Evolutionary conservation across 2,797 vertebrate species (phyloP).

Genomic region (Danionella dracula): DNA sequence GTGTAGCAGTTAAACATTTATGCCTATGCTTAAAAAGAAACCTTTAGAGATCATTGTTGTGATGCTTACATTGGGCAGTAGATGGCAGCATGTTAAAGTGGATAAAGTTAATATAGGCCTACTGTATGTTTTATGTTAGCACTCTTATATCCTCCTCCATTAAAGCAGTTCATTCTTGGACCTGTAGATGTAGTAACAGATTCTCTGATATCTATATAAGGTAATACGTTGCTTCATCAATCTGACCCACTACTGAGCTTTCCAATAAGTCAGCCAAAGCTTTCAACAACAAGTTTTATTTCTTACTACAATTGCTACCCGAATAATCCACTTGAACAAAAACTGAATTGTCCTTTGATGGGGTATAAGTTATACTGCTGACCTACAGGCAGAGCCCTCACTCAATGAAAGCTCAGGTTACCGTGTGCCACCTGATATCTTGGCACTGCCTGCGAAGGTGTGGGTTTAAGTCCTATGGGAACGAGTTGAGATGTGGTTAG

Average conservation of each 20-base stretch:
- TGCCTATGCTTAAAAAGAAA: too few species aligned
- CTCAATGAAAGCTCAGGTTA: not conserved
- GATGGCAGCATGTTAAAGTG: not conserved
- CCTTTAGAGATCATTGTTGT: too few species aligned
- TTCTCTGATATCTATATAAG: not conserved
- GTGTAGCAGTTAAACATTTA: too few species aligned
- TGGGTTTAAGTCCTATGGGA: conserved; percentile 7
- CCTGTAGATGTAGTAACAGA: not conserved
- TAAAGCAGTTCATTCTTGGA: not conserved
- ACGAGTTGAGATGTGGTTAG: not conserved
- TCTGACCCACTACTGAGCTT: not conserved
- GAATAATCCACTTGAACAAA: not conserved
- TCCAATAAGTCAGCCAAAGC: not conserved
- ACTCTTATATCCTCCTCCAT: not conserved
- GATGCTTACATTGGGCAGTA: too few species aligned
- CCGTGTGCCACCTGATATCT: not conserved
- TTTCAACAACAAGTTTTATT: not conserved
- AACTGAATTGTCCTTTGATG: not conserved
- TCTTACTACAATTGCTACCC: not conserved
- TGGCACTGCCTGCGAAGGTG: not conserved
- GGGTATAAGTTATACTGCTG: not conserved
- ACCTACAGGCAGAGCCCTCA: not conserved
- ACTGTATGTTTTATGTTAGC: too few species aligned
- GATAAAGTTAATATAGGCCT: not conserved
- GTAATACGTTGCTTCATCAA: not conserved